Evolutionary conservation across 2,888 invertebrate genomes (phyloP).

Genomic region (Myathropa florea): DNA sequence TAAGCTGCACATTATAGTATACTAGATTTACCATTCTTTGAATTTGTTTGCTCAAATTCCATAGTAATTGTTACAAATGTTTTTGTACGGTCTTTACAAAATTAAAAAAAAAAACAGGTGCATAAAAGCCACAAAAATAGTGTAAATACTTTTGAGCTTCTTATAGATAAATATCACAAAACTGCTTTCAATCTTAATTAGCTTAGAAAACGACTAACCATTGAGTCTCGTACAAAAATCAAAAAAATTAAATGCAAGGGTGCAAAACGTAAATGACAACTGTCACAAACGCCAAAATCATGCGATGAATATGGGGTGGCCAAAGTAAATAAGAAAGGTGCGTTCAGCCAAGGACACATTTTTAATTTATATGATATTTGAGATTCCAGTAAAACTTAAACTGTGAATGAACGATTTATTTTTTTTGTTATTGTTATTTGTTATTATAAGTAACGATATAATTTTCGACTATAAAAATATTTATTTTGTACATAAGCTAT

Average conservation of each 20-base stretch:
- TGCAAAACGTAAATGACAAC: slow-evolving; percentile 30
- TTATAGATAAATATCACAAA: slow-evolving; percentile 19
- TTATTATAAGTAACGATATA: too few relatives aligned
- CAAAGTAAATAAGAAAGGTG: slow-evolving; percentile 5
- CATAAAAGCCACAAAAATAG: neutral
- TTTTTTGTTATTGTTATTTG: too few relatives aligned
- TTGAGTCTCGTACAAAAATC: neutral
- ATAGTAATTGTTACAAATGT: neutral
- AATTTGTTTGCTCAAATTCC: slow-evolving; percentile 43
- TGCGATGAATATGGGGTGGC: slow-evolving; percentile 21
- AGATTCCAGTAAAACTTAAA: neutral
- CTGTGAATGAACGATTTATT: too few relatives aligned
- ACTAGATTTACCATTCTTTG: slow-evolving; percentile 20
- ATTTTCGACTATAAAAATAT: too few relatives aligned
- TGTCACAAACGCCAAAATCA: slow-evolving; percentile 38
- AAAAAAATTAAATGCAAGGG: slow-evolving; percentile 25
- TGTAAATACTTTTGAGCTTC: neutral
- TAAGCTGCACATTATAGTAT: neutral
- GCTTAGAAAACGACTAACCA: neutral
- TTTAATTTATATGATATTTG: neutral
- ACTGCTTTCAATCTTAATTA: slow-evolving; percentile 9
- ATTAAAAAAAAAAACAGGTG: neutral
- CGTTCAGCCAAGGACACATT: neutral
- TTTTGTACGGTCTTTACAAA: neutral
- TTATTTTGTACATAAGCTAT: too few relatives aligned